phyloP scores from a whole-genome alignment of 2,888 invertebrate species.

The Synergus umbraculus region DNA sequence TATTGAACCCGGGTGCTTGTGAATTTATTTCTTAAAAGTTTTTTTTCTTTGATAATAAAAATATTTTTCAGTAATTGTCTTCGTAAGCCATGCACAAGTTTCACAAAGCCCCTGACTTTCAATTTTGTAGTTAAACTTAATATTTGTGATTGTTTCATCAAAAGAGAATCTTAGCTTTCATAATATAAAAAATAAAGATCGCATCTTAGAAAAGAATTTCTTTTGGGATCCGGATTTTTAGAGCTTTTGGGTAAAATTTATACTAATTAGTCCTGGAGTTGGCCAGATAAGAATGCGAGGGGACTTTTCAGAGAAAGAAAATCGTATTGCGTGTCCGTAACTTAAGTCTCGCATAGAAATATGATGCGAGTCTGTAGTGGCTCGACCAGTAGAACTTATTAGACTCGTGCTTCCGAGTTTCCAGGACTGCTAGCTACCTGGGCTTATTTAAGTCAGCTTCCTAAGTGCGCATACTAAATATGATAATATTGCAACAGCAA shows the following conservation, averaged over 20 bases:
- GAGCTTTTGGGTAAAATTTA: not conserved
- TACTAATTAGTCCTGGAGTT: not conserved
- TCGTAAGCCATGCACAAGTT: no score
- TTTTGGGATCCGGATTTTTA: not conserved
- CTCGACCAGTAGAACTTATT: conserved; percentile 74
- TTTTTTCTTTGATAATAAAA: not conserved
- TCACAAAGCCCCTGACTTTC: no score
- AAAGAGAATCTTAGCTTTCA: not conserved
- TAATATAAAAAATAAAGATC: not conserved
- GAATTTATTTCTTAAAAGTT: not conserved
- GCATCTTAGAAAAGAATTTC: not conserved
- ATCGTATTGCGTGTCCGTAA: conserved; percentile 53
- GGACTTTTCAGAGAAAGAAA: conserved; percentile 45
- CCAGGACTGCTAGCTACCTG: conserved; percentile 62
- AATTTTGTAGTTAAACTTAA: no score
- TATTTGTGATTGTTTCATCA: not conserved
- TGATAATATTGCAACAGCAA: conserved; percentile 77
- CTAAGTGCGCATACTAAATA: conserved; percentile 77
- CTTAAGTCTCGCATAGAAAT: conserved; percentile 69
- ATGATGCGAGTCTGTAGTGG: conserved; percentile 65
- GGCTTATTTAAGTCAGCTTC: conserved; percentile 76
- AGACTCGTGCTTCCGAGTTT: conserved; percentile 71
- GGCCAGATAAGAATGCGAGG: not conserved
- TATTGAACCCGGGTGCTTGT: conserved; percentile 1
- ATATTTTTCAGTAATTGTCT: not conserved